These are phyloP conservation scores for Leptogaster cylindrica DNA, from an alignment of 2,888 invertebrate genomes.

Conservation along the genomic window DNA sequence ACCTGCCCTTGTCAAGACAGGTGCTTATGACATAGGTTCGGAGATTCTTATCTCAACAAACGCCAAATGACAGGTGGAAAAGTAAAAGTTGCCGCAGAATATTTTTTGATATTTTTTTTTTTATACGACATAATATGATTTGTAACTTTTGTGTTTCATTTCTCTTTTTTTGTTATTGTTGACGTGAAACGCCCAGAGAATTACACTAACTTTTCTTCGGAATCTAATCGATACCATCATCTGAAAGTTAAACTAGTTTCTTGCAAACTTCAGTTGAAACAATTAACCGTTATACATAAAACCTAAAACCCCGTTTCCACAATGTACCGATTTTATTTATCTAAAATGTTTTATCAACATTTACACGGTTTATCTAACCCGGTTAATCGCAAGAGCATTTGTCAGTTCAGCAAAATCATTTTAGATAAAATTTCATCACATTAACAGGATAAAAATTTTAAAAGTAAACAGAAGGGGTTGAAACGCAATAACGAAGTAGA, in stretches of 20 bases:
- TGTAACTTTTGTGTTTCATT: too few relatives aligned
- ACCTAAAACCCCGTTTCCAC: too few relatives aligned
- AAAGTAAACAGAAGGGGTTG: conserved; percentile 26
- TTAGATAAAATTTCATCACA: conserved; percentile 28
- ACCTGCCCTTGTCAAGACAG: conserved; percentile 16
- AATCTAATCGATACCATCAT: too few relatives aligned
- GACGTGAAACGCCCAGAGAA: too few relatives aligned
- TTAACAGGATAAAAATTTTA: conserved; percentile 16
- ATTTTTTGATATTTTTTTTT: background rate
- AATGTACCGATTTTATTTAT: too few relatives aligned
- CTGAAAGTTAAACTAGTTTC: too few relatives aligned
- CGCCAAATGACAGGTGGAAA: conserved; percentile 8
- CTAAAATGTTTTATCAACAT: conserved; percentile 1
- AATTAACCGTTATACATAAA: too few relatives aligned
- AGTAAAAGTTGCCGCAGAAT: conserved; percentile 6
- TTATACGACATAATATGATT: too few relatives aligned
- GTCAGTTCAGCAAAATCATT: background rate
- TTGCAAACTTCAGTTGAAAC: too few relatives aligned
- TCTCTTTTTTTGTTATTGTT: too few relatives aligned
- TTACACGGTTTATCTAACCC: conserved; percentile 11
- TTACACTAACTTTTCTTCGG: too few relatives aligned
- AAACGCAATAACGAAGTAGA: too few relatives aligned
- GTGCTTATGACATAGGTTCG: conserved; percentile 16
- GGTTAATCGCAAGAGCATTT: background rate
- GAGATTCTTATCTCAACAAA: conserved; percentile 19